Base-by-base conservation (phyloP, 2,797 vertebrate genomes). In the Oceanodroma leucorhoa region DNA sequence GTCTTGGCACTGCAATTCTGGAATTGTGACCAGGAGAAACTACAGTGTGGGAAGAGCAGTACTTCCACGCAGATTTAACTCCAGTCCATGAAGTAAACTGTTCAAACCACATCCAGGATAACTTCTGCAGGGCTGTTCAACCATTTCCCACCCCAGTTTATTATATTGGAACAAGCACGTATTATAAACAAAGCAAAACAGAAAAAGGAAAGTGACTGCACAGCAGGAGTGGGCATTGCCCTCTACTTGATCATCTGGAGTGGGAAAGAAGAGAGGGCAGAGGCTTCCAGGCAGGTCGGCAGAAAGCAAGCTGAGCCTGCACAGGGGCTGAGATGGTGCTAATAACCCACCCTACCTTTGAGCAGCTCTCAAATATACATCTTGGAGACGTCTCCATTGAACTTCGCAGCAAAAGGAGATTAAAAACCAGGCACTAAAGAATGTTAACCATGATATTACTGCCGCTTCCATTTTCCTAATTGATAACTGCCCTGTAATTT, bases 1-100 rank as follows among this genome's bases (percentile, higher is more conserved):
- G 24, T 32, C 38, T 72, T 5, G 9, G 55, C 26, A 84, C 1
- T 41, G 22, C 27, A 71, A 19, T 54, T 43, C 26, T 54, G 21
- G n/a, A 79, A 60, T 3, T 29, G 16, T 21, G 36, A 64, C 45
- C 6, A 29, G 20, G 38, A 69, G 34, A 78, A 82, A 70, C 30
- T 57, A 17, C 2, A 5, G 26, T 2, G 10, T 41, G 23, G 20
- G 26, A 66, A 75, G 30, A 75, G 18, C 16, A 71, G 34, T 21
- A 65, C 13, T 67, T 88, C 26, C 30, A 58, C 0, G 0, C 0
- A 12, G 20, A 70, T 66, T 57, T 60, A 73, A 81, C 6, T 32
- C 20, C 32, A 61, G 61, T 18, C 43, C 30, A n/a, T 3, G 12
- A 46, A 41, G 30, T n/a, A n/a, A n/a, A 50, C 26, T 53, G 9